Conservation (phyloP, 2,888 invertebrate genomes). For the Luperina testacea region DNA sequence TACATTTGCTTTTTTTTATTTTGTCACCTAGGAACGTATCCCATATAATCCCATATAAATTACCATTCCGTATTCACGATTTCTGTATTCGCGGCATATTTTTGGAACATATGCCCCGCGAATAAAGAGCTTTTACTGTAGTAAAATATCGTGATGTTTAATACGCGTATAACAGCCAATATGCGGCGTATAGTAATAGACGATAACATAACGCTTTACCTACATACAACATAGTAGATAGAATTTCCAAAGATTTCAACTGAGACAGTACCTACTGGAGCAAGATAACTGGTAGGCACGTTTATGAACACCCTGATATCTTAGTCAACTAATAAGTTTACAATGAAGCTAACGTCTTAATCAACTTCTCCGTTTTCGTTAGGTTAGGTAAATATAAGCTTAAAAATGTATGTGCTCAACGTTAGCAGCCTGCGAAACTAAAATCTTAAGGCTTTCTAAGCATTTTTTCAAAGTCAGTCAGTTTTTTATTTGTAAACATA, state of each 20-base stretch:
- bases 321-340: neutral
- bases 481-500: too few species aligned
- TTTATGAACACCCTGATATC: neutral
- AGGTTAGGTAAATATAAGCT: neutral
- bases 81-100: too few species aligned
- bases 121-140: too few species aligned
- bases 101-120: too few species aligned
- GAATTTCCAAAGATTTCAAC: neutral
- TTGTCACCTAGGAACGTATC: too few species aligned
- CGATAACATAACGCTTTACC: slow-evolving; percentile 42
- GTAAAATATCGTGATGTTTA: slow-evolving; percentile 11
- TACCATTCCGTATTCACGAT: too few species aligned
- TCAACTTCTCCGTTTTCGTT: neutral
- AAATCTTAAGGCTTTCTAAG: too few species aligned
- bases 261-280: too few species aligned
- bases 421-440: neutral
- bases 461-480: too few species aligned
- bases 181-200: slow-evolving; percentile 21
- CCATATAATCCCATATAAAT: too few species aligned
- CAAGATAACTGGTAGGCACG: neutral
- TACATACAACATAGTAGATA: neutral
- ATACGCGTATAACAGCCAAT: slow-evolving; percentile 2
- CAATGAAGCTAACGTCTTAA: neutral
- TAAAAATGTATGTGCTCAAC: neutral
- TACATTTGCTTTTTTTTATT: too few species aligned